Evolutionary conservation across 2,888 invertebrate species (phyloP), one percentile per base, ranked within the genome.

Genomic region (Cheilosia variabilis): DNA sequence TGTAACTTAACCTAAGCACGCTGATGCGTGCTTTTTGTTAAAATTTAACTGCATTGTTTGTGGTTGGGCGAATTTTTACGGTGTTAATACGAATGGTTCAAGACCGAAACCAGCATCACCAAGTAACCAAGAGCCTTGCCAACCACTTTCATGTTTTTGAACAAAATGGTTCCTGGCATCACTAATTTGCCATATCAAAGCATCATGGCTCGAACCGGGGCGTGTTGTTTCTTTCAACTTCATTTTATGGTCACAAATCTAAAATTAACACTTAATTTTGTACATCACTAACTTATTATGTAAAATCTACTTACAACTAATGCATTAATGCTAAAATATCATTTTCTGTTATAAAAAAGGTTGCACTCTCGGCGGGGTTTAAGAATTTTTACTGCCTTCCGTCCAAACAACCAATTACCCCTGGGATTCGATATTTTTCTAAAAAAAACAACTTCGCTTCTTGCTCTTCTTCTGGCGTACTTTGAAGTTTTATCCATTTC

Each of bases 381-480:
- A 43, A 27, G 7, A 62, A 62, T 62, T 45, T n/a, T n/a, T 27
- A 62, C n/a, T 62, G 52, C 37, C 52, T 63, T 7, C 63, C 31
- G 31, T 2, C 31, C 31, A 31, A 31, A 31, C 47, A 47, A 13
- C 63, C 63, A 27, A 63, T 45, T 62, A 43, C 45, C 34, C 63
- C 50, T 31, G 47, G 63, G n/a, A 50, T 63, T 50, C 17, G 13
- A 50, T 41, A 58, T 27, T 62, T 63, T 50, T 63, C 45, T 4
- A 47, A 47, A 31, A 63, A 63, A 31, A 17, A 47, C 5, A 31
- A 22, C 63, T 52, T 52, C 7, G 43, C 41, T 43, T 60, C 43
- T 34, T 31, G 31, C 34, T 63, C 34, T 50, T 47, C 63, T 13
- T 50, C 31, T 10, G 7, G 27, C 31, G 63, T 47, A 13, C 5